Evolutionary conservation across 1,140 invertebrate genomes (phyloP), one percentile per base, ranked within the genome.

Genomic region (Neodiprion lecontei): DNA sequence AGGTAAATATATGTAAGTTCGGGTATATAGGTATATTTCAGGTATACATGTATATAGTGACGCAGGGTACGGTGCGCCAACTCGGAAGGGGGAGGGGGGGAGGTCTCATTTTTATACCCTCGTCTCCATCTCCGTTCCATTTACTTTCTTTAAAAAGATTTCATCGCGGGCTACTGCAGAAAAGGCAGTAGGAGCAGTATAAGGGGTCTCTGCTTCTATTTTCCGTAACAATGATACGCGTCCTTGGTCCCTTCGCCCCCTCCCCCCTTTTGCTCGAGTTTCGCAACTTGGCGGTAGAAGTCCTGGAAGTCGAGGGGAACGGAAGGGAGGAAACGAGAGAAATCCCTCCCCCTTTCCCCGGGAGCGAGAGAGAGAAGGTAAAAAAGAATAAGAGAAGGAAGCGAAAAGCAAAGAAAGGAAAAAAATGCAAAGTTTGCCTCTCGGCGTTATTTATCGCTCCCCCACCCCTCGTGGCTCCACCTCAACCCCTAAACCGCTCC

Each of bases 151-250:
- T 70, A 80, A 79, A 78, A 80, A 78, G 80, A 79, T 84, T 78
- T 53, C 76, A 79, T 81, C 75, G 75, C 66, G 40, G 69, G 53
- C n/a, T 61, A 11, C 53, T 14, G n/a, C 53, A 17, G 28, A 2
- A 40, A 40, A 40, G 5, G 28, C 28, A 40, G 1, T 40, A 40
- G 28, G 0, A 21, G 17, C 17, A 21, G 28, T 40, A 40, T 40
- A 40, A 40, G 53, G 53, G 53, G 8, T 9, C 53, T 61, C 75
- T 74, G 68, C 77, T 76, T 79, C 77, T 74, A 80, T 80, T 80
- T 81, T 81, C 69, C 75, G 50, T 78, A 79, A 81, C 79, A 81
- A 84, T 84, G 79, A 84, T 78, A 75, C 73, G 61, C 72, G 48
- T 73, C 69, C 48, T 66, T 72, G 67, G 70, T 74, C 53, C 28